Conservation (phyloP, 2,113 vertebrate genomes). For the Myotis brandtii region DNA sequence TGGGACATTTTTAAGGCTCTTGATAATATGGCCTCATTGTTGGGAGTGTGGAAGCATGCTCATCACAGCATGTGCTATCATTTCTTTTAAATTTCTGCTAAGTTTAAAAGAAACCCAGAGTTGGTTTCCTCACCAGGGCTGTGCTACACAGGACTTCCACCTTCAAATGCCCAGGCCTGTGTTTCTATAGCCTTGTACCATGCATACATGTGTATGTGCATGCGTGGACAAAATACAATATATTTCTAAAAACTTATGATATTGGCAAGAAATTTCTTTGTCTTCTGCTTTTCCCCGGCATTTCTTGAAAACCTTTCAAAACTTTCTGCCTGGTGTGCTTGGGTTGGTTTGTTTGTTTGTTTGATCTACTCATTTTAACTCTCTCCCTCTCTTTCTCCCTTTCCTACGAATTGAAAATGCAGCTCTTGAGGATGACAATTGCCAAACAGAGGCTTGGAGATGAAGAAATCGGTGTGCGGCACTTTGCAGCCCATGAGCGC, state of each 20-base stretch:
- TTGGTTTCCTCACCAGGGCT: not conserved
- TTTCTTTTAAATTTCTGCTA: not conserved
- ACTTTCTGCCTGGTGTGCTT: not conserved
- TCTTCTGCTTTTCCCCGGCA: not conserved
- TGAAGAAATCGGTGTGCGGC: slow-evolving; percentile 94
- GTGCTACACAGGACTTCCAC: not conserved
- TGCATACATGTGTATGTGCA: not conserved
- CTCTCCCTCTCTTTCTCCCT: not conserved
- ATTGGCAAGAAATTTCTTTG: not conserved
- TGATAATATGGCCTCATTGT: not conserved
- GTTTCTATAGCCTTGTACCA: not conserved
- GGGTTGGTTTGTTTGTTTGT: not conserved
- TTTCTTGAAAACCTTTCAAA: not conserved
- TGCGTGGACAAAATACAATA: not conserved
- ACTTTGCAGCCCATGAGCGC: slow-evolving; percentile 96
- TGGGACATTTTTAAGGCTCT: not conserved
- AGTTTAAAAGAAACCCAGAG: not conserved
- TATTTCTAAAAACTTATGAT: not conserved
- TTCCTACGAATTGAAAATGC: not conserved
- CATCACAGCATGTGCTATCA: not conserved
- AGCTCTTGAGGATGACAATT: slow-evolving; percentile 98
- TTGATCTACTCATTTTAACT: not conserved
- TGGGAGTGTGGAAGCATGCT: not conserved
- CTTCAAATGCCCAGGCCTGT: not conserved
- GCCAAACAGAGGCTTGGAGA: slow-evolving; percentile 97